Evolutionary conservation across 1,140 invertebrate genomes (phyloP), one percentile per base, ranked within the genome.

Genomic region (Bombus consobrinus): DNA sequence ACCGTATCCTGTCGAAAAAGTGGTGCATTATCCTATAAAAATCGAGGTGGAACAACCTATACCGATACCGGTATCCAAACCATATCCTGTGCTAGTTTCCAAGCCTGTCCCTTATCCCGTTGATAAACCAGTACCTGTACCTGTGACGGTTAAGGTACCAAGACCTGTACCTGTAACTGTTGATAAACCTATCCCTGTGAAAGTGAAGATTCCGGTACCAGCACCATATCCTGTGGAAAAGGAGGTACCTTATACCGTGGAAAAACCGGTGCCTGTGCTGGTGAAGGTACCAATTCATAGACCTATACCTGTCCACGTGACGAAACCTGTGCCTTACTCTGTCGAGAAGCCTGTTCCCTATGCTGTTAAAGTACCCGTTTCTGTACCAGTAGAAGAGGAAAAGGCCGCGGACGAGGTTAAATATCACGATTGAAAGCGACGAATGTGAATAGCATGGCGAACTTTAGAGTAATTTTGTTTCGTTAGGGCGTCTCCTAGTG

Each of bases 31-130:
- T 77, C 95, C 95, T 0, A 90, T 95, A 0, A 95, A 94, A 41
- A 93, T 95, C 0, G 57, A 92, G 1, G 93, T 95, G 96, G 96
- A 91, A 8, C 68, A 68, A 57, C 89, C 88, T 59, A 96, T 96
- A 87, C 97, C 97, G 81, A 97, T 97, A 2, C 97, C 97, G 91
- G 97, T 97, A 22, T 95, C 97, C 8, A 95, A 96, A 37, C 94
- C 95, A 2, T 90, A 95, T 32, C 93, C 95, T 0, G 83, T 90
- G 8, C 47, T 75, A 1, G 91, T 95, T 0, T 81, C 92, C 8
- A 95, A 94, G 37, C 93, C 93, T 28, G 92, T 94, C 0, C 93
- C 92, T 15, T 95, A 95, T 64, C 92, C 95, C 12, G 95, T 95
- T 74, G 95, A 95, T 74, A 94, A 97, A 53, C 96, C 97, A 87